Conservation (phyloP, 2,113 vertebrate genomes). For the Brachypodius melanocephalos region DNA sequence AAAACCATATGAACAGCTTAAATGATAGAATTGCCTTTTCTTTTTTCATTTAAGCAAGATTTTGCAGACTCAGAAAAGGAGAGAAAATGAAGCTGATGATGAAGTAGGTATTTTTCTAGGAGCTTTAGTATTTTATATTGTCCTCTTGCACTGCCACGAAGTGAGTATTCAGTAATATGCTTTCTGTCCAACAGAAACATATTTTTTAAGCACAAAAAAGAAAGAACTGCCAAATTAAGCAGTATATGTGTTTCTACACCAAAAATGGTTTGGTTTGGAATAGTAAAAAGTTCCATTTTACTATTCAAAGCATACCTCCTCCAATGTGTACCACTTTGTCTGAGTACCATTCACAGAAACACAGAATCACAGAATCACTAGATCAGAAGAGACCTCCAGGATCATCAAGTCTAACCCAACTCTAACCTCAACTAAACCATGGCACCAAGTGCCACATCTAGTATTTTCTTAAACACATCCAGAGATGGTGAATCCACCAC, state of each 20-base stretch:
- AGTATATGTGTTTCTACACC: not conserved
- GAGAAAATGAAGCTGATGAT: not conserved
- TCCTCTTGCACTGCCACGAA: not conserved
- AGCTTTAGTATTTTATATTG: not conserved
- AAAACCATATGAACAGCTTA: not conserved
- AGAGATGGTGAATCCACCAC: too few species aligned
- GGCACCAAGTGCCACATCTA: too few species aligned
- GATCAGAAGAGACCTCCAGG: too few species aligned
- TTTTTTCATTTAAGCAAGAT: not conserved
- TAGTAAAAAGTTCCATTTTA: not conserved
- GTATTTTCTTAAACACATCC: too few species aligned
- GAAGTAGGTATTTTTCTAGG: not conserved
- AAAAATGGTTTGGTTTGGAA: not conserved
- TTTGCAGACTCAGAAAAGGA: not conserved
- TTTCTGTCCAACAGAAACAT: not conserved
- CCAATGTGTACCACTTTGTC: not conserved
- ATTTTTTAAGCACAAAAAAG: not conserved
- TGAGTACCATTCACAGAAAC: not conserved
- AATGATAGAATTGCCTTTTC: not conserved
- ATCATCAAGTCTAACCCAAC: too few species aligned
- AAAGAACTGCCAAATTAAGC: not conserved
- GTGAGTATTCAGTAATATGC: not conserved
- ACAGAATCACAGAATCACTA: too few species aligned
- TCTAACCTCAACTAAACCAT: too few species aligned
- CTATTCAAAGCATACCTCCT: not conserved